Conservation (phyloP, 2,888 invertebrate genomes). For the Eulithis prunata region DNA sequence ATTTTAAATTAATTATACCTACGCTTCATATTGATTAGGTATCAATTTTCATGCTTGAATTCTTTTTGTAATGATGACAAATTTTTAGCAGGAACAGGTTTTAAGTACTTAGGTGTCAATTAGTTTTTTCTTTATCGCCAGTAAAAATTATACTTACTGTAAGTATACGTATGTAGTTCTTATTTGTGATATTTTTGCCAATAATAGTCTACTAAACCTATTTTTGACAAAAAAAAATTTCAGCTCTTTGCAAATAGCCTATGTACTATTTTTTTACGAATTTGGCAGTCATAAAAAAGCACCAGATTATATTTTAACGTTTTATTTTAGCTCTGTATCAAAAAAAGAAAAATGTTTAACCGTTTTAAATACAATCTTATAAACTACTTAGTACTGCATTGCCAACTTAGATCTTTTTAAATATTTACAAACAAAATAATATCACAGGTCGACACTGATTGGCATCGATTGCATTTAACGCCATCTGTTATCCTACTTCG, state of each 20-base stretch:
- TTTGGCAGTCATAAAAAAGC: no score
- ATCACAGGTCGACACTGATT: constrained; percentile 62
- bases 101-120: constrained; percentile 23
- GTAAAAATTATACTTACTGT: no score
- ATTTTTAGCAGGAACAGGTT: constrained; percentile 59
- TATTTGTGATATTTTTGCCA: no score
- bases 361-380: constrained; percentile 43
- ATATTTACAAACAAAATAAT: constrained; percentile 44
- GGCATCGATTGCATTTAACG: constrained; percentile 42
- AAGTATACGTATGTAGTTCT: no score
- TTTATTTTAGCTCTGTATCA: constrained; percentile 47
- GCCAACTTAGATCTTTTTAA: constrained; percentile 33
- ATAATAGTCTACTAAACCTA: no score
- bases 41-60: constrained; percentile 61
- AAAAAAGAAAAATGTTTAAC: constrained; percentile 44
- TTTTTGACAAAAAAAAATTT: no score
- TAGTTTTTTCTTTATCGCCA: not conserved
- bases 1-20: constrained; percentile 7
- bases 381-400: constrained; percentile 43
- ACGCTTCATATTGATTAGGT: constrained; percentile 41
- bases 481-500: constrained; percentile 51
- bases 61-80: constrained; percentile 61
- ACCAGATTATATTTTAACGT: not conserved
- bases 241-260: no score
- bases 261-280: no score